A percentile compares a stretch with the other conserved stretches of the same genome.
These are phyloP conservation scores for Brachyopa scutellaris DNA, from an alignment of 2,888 invertebrate genomes.

Conservation along the genomic window DNA sequence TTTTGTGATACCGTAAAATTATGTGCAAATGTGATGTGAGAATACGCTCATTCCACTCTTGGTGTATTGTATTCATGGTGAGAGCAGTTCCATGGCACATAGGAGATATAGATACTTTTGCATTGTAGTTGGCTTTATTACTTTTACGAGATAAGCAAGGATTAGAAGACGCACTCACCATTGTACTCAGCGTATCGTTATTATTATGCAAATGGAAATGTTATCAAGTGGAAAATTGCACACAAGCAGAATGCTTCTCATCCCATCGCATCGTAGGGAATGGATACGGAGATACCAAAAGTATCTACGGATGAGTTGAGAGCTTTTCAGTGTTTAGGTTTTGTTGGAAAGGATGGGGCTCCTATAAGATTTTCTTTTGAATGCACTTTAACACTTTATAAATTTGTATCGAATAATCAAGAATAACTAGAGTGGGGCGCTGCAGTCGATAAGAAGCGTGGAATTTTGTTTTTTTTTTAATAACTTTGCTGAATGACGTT, in stretches of 20 bases:
- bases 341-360: background rate
- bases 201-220: constrained; percentile 77
- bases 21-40: constrained; percentile 70
- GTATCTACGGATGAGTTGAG: constrained; percentile 4
- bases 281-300: background rate
- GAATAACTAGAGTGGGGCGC: no score
- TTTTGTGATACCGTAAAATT: constrained; percentile 60
- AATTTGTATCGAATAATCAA: no score
- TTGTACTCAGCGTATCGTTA: constrained; percentile 52
- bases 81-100: constrained; percentile 3
- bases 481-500: no score
- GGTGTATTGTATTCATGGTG: constrained; percentile 28
- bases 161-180: constrained; percentile 59
- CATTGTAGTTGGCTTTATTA: constrained; percentile 67
- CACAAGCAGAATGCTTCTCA: constrained; percentile 59
- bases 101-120: no score
- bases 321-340: constrained; percentile 9
- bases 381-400: no score
- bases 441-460: no score
- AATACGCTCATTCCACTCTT: constrained; percentile 65
- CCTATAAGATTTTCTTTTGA: no score
- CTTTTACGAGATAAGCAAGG: constrained; percentile 62
- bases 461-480: no score
- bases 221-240: constrained; percentile 77
- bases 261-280: background rate